Evolutionary conservation across 1,140 invertebrate species (phyloP), one percentile per base, ranked within the genome.

Genomic region (Nasonia giraulti): DNA sequence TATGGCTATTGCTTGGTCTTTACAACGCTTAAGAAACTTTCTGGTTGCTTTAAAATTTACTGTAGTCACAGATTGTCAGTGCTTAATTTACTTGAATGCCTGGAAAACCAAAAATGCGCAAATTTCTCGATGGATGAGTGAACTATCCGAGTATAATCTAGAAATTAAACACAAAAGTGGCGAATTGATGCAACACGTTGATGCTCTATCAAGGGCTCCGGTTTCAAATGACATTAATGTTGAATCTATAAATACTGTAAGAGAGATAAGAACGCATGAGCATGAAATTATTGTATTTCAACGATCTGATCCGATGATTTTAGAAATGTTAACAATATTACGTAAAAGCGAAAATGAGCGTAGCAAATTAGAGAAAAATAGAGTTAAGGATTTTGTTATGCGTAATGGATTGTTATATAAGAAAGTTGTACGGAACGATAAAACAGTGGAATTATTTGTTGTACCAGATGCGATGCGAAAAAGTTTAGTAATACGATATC

Each of bases 21-120:
- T 27, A 27, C 27, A 27, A 27, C 27, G 27, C 27, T 27, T 27
- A 27, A 27, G 27, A 27, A 27, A 27, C 27, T 27, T 27, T 27
- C 27, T 27, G 27, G 66, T 86, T 62, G 83, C 68, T 33, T 12
- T 86, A 14, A 27, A 83, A 6, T 86, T 87, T 69, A 83, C 50
- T 27, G 74, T 83, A 20, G 31, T 87, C 3, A 86, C 82, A 0
- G 73, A 87, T 50, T 79, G 85, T 47, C 50, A 82, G 27, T 11
- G 47, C 47, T 31, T 85, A 23, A 47, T 83, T 14, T 55, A 83
- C 76, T 69, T 73, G 12, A 79, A 79, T 50, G 23, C 37, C 5
- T 69, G 44, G 66, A 80, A 80, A 23, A 80, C 76, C 62, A 77
- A 74, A 23, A 85, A 73, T 31, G 50, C 77, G 11, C 77, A 79